Evolutionary conservation across 2,113 vertebrate species (phyloP), one percentile per base, ranked within the genome.

Genomic region (Oryzias curvinotus): DNA sequence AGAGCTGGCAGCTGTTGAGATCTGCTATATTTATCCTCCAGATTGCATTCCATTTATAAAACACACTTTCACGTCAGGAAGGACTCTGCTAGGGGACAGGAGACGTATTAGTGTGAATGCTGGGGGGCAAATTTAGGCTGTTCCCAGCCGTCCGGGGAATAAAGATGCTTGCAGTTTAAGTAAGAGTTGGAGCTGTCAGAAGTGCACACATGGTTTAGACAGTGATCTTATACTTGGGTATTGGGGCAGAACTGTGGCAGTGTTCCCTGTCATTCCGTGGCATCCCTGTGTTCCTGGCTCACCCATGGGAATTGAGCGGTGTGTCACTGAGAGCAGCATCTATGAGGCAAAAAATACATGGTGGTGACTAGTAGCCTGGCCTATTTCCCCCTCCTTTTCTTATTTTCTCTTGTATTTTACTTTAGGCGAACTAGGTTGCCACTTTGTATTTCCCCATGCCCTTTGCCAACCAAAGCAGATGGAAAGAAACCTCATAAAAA

Each of bases 21-120:
- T 86, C 73, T 74, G 66, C 74, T 84, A 71, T 84, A 82, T 89
- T 87, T 87, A 84, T 77, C 69, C 79, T 71, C 60, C 68, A 69
- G 77, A 82, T 85, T 76, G 49, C 56, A 2, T 73, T 77, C 56
- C 65, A 61, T 81, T 86, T 78, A 76, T 64, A 73, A 78, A 82
- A 69, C 71, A 73, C 72, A 52, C 73, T 72, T 81, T 73, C 68
- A 71, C 50, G 69, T 80, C 65, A 57, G 57, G 60, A 36, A 56
- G 54, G 55, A 70, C 70, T 71, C 54, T 21, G 62, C 52, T 15
- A 49, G 41, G 57, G 75, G 60, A 46, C 54, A 18, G 55, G 79
- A 69, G 73, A 81, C 77, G 26, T 64, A 82, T 86, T 86, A 88
- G 65, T 10, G 57, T 52, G 71, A 81, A 78, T 77, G 82, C 68